Conservation (phyloP, 1,140 invertebrate species). For the Achroia grisella region DNA sequence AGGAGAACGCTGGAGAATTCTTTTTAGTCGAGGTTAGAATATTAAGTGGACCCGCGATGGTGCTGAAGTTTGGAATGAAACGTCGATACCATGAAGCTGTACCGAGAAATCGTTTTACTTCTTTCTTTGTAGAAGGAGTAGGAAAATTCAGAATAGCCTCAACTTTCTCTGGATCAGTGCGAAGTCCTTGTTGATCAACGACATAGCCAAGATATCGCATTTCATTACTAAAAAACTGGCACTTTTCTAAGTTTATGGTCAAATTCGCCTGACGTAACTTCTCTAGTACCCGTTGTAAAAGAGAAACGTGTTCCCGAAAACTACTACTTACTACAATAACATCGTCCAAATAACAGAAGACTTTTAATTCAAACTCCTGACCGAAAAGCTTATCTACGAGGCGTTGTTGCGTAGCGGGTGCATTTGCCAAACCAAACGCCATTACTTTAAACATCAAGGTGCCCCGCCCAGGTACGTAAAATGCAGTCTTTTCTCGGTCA, state of each 20-base stretch:
- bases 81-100: conserved; percentile 57
- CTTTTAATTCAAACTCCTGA: conserved; percentile 16
- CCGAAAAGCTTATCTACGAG: conserved; percentile 35
- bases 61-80: conserved; percentile 32
- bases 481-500: conserved; percentile 29
- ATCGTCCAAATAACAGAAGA: conserved; percentile 41
- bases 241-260: conserved; percentile 30
- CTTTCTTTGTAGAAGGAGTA: conserved; percentile 3
- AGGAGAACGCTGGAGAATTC: conserved; percentile 9
- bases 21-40: conserved; percentile 29
- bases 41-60: conserved; percentile 11
- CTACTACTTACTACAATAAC: conserved; percentile 28
- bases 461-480: conserved; percentile 28
- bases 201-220: conserved; percentile 42
- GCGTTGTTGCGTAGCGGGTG: conserved; percentile 21
- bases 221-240: conserved; percentile 17
- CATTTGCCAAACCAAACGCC: conserved; percentile 30
- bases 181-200: conserved; percentile 37
- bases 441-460: conserved; percentile 28
- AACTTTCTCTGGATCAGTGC: conserved; percentile 54
- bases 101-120: no score
- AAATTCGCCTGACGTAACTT: conserved; percentile 27
- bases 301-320: conserved; percentile 28
- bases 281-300: conserved; percentile 25
- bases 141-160: background rate